Percentiles rank a stretch among this genome's conserved stretches.
phyloP scores from a whole-genome alignment of 2,113 vertebrate species.

The Amphilophus citrinellus region DNA sequence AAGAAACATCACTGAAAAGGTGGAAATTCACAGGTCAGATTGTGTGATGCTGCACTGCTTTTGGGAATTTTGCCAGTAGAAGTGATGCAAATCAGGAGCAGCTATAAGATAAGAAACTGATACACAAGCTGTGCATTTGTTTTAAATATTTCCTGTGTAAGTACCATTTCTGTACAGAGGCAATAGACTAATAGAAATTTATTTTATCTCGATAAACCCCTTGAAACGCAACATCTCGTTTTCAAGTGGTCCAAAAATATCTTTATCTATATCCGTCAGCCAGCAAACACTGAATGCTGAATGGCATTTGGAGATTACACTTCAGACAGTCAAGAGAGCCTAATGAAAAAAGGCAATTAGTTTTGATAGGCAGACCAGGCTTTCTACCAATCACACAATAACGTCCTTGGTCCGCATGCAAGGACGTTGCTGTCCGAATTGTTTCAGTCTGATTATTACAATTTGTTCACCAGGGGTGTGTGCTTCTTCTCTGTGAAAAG shows the following conservation, averaged over 20 bases:
- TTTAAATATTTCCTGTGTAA: neutral
- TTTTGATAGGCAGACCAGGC: neutral
- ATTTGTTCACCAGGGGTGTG: neutral
- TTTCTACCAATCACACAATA: neutral
- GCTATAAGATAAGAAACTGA: neutral
- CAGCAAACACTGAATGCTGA: neutral
- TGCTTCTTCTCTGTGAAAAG: neutral
- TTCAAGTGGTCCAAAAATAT: neutral
- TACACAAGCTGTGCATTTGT: neutral
- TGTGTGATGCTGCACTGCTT: neutral
- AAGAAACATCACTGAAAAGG: neutral
- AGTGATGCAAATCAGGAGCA: constrained; percentile 4
- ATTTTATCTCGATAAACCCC: neutral
- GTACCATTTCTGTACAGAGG: neutral
- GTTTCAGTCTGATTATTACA: neutral
- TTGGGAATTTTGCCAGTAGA: constrained; percentile 3
- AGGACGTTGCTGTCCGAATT: neutral
- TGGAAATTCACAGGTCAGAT: constrained; percentile 5
- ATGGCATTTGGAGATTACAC: neutral
- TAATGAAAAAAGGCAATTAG: neutral
- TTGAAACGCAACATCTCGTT: neutral
- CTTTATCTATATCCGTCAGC: neutral
- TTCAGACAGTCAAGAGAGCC: neutral
- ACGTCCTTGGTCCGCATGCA: neutral
- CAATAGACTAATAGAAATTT: neutral